Evolutionary conservation across 2,113 vertebrate genomes (phyloP), one percentile per base, ranked within the genome.

Genomic region (Sclerurus mexicanus): DNA sequence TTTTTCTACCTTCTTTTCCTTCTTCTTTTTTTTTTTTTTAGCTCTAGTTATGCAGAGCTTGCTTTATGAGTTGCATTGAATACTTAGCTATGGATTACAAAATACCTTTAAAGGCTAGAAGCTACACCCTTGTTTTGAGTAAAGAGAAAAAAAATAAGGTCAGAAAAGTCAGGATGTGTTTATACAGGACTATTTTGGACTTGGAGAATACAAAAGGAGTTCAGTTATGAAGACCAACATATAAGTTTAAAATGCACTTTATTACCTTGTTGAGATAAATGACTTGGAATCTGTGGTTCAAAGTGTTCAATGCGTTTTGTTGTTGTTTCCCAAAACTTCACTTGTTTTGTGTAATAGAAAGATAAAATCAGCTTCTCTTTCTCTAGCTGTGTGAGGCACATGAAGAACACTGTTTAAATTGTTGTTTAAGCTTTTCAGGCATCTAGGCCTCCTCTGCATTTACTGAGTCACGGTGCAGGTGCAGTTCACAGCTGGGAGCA

Each of bases 401-500:
- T 7, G 52, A 80, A 74, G 91, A 97, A 72, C 93, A 96, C 72
- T 96, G 92, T 56, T 80, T 16, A 88, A 86, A 90, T 93, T 96
- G 90, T 95, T 90, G 31, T 68, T 92, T 10, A 67, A 93, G 79
- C 87, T 90, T 93, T 95, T 89, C 82, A 83, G 87, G 63, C 33
- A 5, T 59, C 42, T 18, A 74, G 67, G 93, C 59, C 88, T 93
- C 63, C 78, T 77, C 88, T 88, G 90, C 76, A 75, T 56, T 63
- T 11, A 68, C 90, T 96, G 93, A 97, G 93, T 80, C 94, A 97
- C 17, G 17, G 91, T 97, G 96, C 98, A 98, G 98, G 98, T 98
- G 98, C 98, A 95, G 95, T 67, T 89, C 97, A 97, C 97, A 98
- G 98, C 97, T 98, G 98, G 97, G 58, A 94, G 33, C 40, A 96